Evolutionary conservation across 2,888 invertebrate genomes (phyloP), one percentile per base, ranked within the genome.

Genomic region (Oxycera nigricornis): DNA sequence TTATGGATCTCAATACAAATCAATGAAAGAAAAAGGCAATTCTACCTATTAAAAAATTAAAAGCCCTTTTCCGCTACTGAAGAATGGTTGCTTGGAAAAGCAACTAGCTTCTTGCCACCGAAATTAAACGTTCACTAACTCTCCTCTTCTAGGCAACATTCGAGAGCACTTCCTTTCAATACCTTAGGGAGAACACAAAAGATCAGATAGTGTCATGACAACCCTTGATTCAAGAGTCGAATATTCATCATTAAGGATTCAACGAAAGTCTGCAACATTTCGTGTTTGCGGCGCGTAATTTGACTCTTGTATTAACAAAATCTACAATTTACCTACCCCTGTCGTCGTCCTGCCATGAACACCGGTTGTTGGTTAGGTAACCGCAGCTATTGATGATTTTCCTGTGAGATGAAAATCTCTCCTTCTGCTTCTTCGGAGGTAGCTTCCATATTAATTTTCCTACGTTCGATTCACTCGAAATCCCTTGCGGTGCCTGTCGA

Each of bases 401-500:
- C 39, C 24, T 24, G 9, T 2, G 14, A 35, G 65, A 65, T 65
- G 39, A 39, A 39, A 41, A 65, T 65, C 65, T 65, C 39, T 65
- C 26, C 9, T 62, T 2, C 59, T 30, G n/a, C 46, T 46, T 46
- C 46, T 14, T 46, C 46, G 24, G 26, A 11, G 20, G 30, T 14
- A 31, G 35, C 61, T 30, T 61, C 28, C 24, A 24, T 26, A 61
- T 26, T 61, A 61, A 61, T 61, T 31, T 31, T 30, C 61, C 31
- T 30, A 14, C n/a, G 22, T 61, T 61, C 7, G 61, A 61, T 30
- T 61, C 61, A 30, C 41, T 65, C n/a, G 39, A 65, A 65, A 41
- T 41, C 65, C 65, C 41, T 65, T 65, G 65, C 65, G 24, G 39
- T 39, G 24, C 14, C 24, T 65, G 65, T 65, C 65, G 65, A 41